Percentiles rank a stretch among this genome's conserved stretches.
Evolutionary conservation across 2,113 vertebrate genomes (phyloP).

Genomic region (Agapornis roseicollis): DNA sequence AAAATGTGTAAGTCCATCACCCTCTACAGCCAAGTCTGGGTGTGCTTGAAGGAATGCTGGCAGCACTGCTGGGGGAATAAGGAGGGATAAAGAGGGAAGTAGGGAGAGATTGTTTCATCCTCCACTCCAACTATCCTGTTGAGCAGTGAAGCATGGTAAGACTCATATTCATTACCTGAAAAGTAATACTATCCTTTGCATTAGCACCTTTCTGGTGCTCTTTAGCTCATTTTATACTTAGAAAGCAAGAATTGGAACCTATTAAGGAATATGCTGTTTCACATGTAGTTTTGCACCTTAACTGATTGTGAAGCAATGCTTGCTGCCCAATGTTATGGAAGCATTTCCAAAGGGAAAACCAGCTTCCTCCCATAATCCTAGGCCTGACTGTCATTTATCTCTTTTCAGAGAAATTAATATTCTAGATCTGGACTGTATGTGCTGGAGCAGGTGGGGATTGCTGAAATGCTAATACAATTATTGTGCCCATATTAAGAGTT

Average conservation of each 20-base stretch:
- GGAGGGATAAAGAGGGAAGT: neutral
- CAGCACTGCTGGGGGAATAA: neutral
- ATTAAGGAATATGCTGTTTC: neutral
- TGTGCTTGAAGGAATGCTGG: neutral
- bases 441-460: neutral
- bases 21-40: neutral
- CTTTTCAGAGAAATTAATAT: neutral
- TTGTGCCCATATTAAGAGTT: neutral
- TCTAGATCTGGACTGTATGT: rapidly evolving
- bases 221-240: neutral
- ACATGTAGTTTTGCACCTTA: neutral
- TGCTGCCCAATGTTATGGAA: neutral
- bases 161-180: neutral
- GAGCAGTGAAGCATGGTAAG: neutral
- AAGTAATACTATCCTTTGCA: neutral
- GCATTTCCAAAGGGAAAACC: neutral
- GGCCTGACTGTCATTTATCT: neutral
- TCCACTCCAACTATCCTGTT: neutral
- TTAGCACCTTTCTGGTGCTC: neutral
- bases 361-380: neutral
- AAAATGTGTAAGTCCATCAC: neutral
- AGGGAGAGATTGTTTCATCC: neutral
- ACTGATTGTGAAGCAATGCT: neutral
- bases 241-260: neutral
- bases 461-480: neutral